Conservation (phyloP, 2,113 vertebrate species). For the Thymallus thymallus region DNA sequence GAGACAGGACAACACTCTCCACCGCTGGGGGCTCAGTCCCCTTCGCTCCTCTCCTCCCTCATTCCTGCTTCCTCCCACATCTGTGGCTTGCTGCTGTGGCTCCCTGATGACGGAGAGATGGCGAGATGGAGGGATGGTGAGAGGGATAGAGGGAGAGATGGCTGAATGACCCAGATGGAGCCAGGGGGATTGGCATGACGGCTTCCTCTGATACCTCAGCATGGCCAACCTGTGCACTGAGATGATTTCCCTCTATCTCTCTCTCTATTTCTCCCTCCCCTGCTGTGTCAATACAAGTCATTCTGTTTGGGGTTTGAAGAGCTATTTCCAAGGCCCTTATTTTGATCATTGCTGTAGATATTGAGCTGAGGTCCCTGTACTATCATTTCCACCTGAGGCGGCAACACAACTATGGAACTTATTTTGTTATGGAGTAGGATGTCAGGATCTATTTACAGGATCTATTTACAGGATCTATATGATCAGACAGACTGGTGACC, state of each 20-base stretch:
- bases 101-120: conserved; percentile 9
- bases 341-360: conserved; percentile 31
- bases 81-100: not conserved
- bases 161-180: conserved; percentile 19
- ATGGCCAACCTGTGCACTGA: not conserved
- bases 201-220: conserved; percentile 33
- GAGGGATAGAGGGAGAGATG: not conserved
- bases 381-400: conserved; percentile 27
- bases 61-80: conserved; percentile 27
- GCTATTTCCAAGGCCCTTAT: conserved; percentile 31
- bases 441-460: conserved; percentile 11
- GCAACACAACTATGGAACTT: conserved; percentile 2
- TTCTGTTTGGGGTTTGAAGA: conserved; percentile 34
- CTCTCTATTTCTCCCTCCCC: not conserved
- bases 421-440: conserved; percentile 21
- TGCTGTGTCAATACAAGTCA: conserved; percentile 25
- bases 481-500: conserved; percentile 12
- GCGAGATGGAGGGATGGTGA: not conserved
- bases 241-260: conserved; percentile 7
- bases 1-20: conserved; percentile 39
- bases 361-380: conserved; percentile 5
- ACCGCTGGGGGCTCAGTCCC: conserved; percentile 25
- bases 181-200: conserved; percentile 24
- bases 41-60: not conserved
- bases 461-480: conserved; percentile 11